Evolutionary conservation across 2,888 invertebrate species (phyloP).

Genomic region (Philopedon plagiatum): DNA sequence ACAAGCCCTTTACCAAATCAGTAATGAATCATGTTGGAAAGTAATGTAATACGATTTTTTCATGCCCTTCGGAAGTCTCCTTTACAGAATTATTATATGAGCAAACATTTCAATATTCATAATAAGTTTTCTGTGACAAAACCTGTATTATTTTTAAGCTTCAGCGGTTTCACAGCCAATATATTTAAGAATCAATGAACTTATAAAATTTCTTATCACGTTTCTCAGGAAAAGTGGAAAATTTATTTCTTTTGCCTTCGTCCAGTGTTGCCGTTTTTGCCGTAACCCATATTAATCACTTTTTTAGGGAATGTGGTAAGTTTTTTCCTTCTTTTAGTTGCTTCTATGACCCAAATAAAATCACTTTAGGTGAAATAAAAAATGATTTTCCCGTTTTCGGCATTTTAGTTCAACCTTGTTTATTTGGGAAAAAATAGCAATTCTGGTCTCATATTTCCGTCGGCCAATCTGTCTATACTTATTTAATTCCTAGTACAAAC

Average conservation of each 20-base stretch:
- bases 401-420: too few relatives aligned
- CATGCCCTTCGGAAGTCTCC: too few relatives aligned
- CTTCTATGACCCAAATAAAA: not conserved
- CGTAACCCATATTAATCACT: not conserved
- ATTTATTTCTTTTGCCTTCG: constrained; percentile 21
- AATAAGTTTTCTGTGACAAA: constrained; percentile 19
- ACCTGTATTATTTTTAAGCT: constrained; percentile 31
- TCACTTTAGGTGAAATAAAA: too few relatives aligned
- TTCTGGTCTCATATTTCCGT: too few relatives aligned
- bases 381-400: too few relatives aligned
- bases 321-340: not conserved
- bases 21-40: too few relatives aligned
- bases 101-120: not conserved
- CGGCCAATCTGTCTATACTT: too few relatives aligned
- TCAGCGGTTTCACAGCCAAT: constrained; percentile 26
- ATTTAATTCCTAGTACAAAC: too few relatives aligned
- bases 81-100: too few relatives aligned
- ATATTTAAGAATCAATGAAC: constrained; percentile 25
- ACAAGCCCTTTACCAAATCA: too few relatives aligned
- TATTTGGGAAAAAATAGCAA: too few relatives aligned
- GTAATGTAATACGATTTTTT: too few relatives aligned
- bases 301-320: not conserved
- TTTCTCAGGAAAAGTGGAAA: constrained; percentile 26
- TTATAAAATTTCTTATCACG: constrained; percentile 34
- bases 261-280: constrained; percentile 6